Evolutionary conservation across 1,140 invertebrate genomes (phyloP), one percentile per base, ranked within the genome.

Genomic region (Lepidurus arcticus): DNA sequence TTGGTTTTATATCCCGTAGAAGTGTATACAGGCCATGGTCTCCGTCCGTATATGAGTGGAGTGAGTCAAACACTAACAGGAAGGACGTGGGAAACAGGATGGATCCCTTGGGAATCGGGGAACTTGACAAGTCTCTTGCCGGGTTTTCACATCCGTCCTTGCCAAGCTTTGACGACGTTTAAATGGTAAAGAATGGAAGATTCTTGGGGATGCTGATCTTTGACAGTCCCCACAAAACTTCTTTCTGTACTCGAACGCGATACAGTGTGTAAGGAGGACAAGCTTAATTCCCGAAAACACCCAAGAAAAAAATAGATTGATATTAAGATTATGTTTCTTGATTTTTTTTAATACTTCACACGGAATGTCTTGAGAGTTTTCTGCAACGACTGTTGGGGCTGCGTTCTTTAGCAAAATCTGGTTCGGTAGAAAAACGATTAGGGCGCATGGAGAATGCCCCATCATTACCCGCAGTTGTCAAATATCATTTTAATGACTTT

Each of bases 11-110:
- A 34, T 34, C 34, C 34, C 34, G 34, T 34, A 34, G 4, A 34
- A 34, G 34, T 4, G 34, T 34, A 34, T 34, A 34, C 34, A 34
- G 34, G 34, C 34, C 34, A 34, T 34, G 34, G 34, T 34, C 34
- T 34, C 34, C 34, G 34, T 34, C 34, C 34, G 34, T 4, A 34
- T 34, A 34, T 65, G 53, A 65, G 53, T 21, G 53, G 21, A 65
- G 53, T 1, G n/a, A 65, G 16, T 65, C 53, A 21, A 65, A 65
- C 53, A 65, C 53, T 65, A 65, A 65, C 53, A 65, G 53, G 13
- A 65, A 65, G 53, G 53, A 65, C 53, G 53, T 65, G 53, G 53
- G 53, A 65, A 65, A 65, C 53, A 65, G 53, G 53, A 65, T 65
- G 53, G 53, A 65, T 65, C 53, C 53, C 53, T 65, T 65, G 53